Base-by-base conservation (phyloP, 2,888 invertebrate species). In the Adelognathus sp. region DNA sequence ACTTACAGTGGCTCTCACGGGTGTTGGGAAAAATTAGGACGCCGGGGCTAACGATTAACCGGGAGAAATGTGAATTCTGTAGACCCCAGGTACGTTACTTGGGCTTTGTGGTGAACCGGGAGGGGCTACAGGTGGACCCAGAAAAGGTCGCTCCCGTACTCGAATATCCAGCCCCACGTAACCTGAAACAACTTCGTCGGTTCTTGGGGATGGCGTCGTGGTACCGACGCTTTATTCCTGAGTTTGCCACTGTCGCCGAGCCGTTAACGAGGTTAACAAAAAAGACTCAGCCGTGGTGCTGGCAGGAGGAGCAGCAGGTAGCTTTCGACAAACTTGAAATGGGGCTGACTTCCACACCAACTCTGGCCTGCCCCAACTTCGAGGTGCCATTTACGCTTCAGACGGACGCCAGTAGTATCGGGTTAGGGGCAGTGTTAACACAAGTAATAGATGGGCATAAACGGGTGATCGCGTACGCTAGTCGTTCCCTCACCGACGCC, bases 51-150 rank as follows among this genome's bases (percentile, higher is more conserved):
- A 54, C 54, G 0, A 36, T 80, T 0, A 80, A 79, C 31, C 18
- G 41, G 0, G 67, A 76, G 1, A 79, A 76, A 14, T 33, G 67
- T 29, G 46, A 70, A 24, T 74, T 80, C 9, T 78, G 77, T 27
- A 39, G 77, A 2, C n/a, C 71, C 0, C 18, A 64, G 4, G 36
- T 81, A 1, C 50, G 61, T 7, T 81, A 71, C 14, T 24, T 81
- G 0, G 76, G 72, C 0, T 78, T 73, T 16, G 5, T 75, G 3
- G 58, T 76, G 6, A 46, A 64, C n/a, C 11, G 24, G 0, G 33
- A 64, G 1, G 41, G 66, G 1, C 9, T 78, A 2, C 52, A 16
- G 5, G 46, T 64, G 0, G 73, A 73, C 14, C 67, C 73, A 1
- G 61, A 66, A 0, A 78, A 78, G 16, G 18, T 54, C 1, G 29